Evolutionary conservation across 2,888 invertebrate genomes (phyloP).

Genomic region (Cacoxenus indagator): DNA sequence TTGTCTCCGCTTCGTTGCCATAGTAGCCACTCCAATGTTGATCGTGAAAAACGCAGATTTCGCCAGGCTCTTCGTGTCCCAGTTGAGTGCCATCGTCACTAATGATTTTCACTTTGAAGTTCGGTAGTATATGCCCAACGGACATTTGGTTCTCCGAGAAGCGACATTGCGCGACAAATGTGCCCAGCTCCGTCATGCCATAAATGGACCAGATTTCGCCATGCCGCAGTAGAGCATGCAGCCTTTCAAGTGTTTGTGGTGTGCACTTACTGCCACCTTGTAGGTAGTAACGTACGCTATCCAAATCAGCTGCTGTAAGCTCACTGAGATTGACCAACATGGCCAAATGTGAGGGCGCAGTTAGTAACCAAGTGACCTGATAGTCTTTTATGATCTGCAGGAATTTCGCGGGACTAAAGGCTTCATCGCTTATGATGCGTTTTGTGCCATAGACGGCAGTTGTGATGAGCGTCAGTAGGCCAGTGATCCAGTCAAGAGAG

Average conservation of each 20-base stretch:
- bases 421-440: slow-evolving; percentile 31
- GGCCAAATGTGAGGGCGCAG: slow-evolving; percentile 35
- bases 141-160: slow-evolving; percentile 41
- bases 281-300: slow-evolving; percentile 10
- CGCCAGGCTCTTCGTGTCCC: slow-evolving; percentile 48
- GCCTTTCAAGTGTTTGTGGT: slow-evolving; percentile 26
- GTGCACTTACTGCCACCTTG: slow-evolving; percentile 39
- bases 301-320: neutral
- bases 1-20: slow-evolving; percentile 43
- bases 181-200: slow-evolving; percentile 47
- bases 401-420: slow-evolving; percentile 32
- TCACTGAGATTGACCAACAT: slow-evolving; percentile 15
- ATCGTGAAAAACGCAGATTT: slow-evolving; percentile 45
- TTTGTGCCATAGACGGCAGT: slow-evolving; percentile 30
- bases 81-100: slow-evolving; percentile 40
- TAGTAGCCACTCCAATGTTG: slow-evolving; percentile 58
- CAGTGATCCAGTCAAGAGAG: slow-evolving; percentile 29
- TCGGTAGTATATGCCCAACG: slow-evolving; percentile 42
- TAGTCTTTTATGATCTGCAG: slow-evolving; percentile 38
- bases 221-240: slow-evolving; percentile 36
- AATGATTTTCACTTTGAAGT: slow-evolving; percentile 49
- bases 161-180: neutral
- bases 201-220: slow-evolving; percentile 39
- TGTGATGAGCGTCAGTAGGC: slow-evolving; percentile 19
- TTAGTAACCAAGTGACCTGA: slow-evolving; percentile 32